Evolutionary conservation across 2,888 invertebrate genomes (phyloP).

Genomic region (Aporophyla lueneburgensis): DNA sequence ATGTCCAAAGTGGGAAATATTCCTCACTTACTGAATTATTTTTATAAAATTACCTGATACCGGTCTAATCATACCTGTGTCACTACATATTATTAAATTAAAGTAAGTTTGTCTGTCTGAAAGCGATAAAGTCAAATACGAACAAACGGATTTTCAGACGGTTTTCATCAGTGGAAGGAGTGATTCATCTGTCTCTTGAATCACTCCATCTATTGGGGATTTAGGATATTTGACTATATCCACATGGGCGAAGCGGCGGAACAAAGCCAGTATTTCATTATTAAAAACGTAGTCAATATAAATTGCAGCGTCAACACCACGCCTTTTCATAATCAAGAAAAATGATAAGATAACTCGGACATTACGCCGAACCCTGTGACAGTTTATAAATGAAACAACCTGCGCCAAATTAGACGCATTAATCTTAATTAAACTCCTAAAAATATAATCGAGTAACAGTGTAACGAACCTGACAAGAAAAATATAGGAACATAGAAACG

Average conservation of each 20-base stretch:
- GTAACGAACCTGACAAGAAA: conserved; percentile 28
- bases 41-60: not conserved
- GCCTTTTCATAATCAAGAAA: conserved; percentile 42
- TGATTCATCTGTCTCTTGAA: not conserved
- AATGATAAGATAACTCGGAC: conserved; percentile 46
- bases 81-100: not conserved
- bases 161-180: not conserved
- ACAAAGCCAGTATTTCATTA: not conserved
- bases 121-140: not conserved
- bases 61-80: not conserved
- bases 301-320: conserved; percentile 44
- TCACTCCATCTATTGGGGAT: not conserved
- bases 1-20: no score
- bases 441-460: conserved; percentile 46
- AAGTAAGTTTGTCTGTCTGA: not conserved
- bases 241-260: not conserved
- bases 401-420: conserved; percentile 46
- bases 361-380: conserved; percentile 49
- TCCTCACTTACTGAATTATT: not conserved
- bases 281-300: conserved; percentile 16
- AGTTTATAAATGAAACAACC: conserved; percentile 59
- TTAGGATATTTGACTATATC: not conserved
- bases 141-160: not conserved
- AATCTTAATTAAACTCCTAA: conserved; percentile 54
- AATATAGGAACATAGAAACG: conserved; percentile 5